A percentile compares a stretch with the other conserved stretches of the same genome.
Conservation (phyloP, 2,113 vertebrate species). For the Microtus oregoni region DNA sequence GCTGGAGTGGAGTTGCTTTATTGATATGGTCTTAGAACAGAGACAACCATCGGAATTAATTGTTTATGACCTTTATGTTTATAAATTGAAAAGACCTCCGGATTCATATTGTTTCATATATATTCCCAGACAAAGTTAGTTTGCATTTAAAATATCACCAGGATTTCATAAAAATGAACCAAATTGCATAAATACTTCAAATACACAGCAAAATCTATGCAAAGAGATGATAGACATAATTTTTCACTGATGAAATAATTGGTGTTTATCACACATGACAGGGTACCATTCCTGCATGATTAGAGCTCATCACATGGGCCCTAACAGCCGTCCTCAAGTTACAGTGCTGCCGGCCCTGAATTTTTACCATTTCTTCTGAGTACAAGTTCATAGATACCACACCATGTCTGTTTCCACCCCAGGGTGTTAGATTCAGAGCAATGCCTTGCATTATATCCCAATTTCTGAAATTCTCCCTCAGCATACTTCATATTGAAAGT, state of each 20-base stretch:
- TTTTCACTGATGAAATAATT: conserved; percentile 3
- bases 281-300: neutral
- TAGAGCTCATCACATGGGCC: neutral
- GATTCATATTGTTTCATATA: neutral
- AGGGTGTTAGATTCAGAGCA: neutral
- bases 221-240: neutral
- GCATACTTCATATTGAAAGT: neutral
- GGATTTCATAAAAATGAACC: neutral
- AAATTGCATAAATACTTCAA: neutral
- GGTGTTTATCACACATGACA: neutral
- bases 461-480: conserved; percentile 6
- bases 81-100: neutral
- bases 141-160: neutral
- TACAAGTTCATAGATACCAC: neutral
- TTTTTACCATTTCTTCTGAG: neutral
- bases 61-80: neutral
- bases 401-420: neutral
- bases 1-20: neutral
- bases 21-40: neutral
- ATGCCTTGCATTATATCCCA: neutral
- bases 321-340: neutral
- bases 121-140: neutral
- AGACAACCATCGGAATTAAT: neutral
- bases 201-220: neutral
- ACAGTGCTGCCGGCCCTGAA: neutral